phyloP scores from a whole-genome alignment of 2,113 vertebrate genomes.

The Heterochromis multidens region DNA sequence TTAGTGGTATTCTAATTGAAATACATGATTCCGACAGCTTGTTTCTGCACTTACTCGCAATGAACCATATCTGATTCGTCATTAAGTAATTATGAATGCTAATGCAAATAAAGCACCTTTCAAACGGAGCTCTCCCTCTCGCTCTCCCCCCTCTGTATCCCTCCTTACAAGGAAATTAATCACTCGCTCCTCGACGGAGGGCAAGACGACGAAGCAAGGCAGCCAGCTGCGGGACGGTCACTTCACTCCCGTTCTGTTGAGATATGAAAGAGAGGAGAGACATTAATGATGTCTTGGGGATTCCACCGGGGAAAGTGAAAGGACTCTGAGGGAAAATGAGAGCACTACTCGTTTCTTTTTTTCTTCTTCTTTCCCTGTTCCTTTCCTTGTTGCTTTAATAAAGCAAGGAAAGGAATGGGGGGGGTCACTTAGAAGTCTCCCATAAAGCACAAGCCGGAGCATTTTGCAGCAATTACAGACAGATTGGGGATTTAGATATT shows the following conservation, averaged over 20 bases:
- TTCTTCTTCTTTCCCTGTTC: conserved; percentile 13
- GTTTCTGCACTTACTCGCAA: conserved; percentile 86
- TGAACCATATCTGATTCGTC: conserved; percentile 98
- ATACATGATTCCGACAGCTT: conserved; percentile 86
- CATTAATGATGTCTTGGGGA: conserved; percentile 73
- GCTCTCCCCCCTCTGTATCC: conserved; percentile 39
- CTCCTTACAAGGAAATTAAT: conserved; percentile 64
- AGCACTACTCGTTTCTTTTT: conserved; percentile 19
- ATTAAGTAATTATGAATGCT: conserved; percentile 98
- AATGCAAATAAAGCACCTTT: conserved; percentile 95
- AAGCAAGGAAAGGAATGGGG: conserved; percentile 42
- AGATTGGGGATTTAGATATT: conserved; percentile 79
- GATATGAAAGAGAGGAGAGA: conserved; percentile 62
- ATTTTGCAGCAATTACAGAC: conserved; percentile 73
- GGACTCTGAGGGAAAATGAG: conserved; percentile 61
- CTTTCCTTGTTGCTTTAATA: conserved; percentile 68
- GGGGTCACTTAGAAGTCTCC: conserved; percentile 58
- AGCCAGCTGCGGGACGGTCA: conserved; percentile 72
- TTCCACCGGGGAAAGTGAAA: conserved; percentile 56
- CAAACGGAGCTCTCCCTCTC: conserved; percentile 70
- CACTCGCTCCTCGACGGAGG: conserved; percentile 33
- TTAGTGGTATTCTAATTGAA: conserved; percentile 92
- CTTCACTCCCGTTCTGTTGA: conserved; percentile 50
- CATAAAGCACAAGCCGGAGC: conserved; percentile 60
- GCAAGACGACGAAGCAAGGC: conserved; percentile 34